Conservation (phyloP, 2,797 vertebrate species). For the Mionectes olivaceus region DNA sequence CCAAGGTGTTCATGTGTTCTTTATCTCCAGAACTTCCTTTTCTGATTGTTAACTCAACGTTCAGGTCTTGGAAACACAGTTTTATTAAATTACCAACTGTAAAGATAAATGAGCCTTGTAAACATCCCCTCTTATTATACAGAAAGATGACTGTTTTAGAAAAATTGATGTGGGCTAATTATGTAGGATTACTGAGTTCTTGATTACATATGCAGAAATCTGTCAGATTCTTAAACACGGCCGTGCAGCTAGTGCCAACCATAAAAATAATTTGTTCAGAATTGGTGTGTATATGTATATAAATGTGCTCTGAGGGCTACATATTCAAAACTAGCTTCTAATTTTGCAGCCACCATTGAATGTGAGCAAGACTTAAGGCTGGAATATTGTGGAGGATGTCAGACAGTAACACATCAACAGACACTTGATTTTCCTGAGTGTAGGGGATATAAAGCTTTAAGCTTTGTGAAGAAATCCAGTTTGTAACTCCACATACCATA, state of each 20-base stretch:
- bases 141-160: constrained; percentile 63
- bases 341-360: neutral
- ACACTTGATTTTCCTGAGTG: neutral
- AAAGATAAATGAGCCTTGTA: constrained; percentile 68
- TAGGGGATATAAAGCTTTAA: neutral
- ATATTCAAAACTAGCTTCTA: neutral
- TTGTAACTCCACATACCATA: neutral
- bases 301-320: constrained; percentile 3
- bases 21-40: constrained; percentile 42
- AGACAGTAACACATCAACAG: neutral
- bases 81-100: constrained; percentile 71
- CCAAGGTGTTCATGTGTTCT: constrained; percentile 39
- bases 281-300: constrained; percentile 43
- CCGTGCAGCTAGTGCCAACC: constrained; percentile 34
- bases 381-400: neutral
- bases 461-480: neutral
- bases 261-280: constrained; percentile 61
- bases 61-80: constrained; percentile 49
- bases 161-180: constrained; percentile 72
- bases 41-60: constrained; percentile 54
- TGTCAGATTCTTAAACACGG: constrained; percentile 47
- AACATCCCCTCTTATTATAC: constrained; percentile 69
- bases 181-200: constrained; percentile 68
- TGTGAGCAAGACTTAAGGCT: neutral
- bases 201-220: constrained; percentile 68